A percentile compares a stretch with the other conserved stretches of the same genome.
These are phyloP conservation scores for Pseudolaguvia tuberculata DNA, from an alignment of 2,113 vertebrate species.

Conservation along the genomic window DNA sequence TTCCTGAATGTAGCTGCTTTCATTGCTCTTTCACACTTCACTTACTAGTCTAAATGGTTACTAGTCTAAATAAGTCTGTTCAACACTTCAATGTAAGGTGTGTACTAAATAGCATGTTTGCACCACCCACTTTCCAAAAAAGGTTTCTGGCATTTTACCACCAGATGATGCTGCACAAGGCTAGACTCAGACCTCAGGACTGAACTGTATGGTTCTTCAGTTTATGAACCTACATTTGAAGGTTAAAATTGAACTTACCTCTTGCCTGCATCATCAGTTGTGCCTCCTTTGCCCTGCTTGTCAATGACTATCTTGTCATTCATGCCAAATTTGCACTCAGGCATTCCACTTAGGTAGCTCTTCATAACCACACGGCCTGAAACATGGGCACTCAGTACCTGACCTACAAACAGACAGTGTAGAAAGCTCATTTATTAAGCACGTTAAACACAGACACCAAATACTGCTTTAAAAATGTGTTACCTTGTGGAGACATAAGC, in stretches of 20 bases:
- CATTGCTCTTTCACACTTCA: no score
- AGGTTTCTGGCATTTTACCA: background rate
- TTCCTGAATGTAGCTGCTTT: no score
- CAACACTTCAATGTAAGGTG: background rate
- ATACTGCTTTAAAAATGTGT: background rate
- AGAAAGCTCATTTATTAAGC: background rate
- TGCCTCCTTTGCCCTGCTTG: conserved; percentile 97
- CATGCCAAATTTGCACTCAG: conserved; percentile 99
- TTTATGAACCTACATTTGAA: background rate
- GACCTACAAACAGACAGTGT: conserved; percentile 68
- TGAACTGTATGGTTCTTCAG: background rate
- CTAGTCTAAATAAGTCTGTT: background rate
- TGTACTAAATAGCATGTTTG: background rate
- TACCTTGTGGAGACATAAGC: conserved; percentile 97
- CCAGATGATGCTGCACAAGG: background rate
- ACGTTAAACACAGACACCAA: background rate
- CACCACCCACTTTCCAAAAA: no score
- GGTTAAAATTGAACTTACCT: conserved; percentile 64
- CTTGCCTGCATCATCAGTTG: conserved; percentile 90
- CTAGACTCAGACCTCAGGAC: background rate
- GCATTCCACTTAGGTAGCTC: conserved; percentile 98
- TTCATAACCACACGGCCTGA: conserved; percentile 98
- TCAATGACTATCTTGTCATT: conserved; percentile 99
- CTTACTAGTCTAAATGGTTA: no score
- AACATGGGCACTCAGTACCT: conserved; percentile 95